Evolutionary conservation across 2,113 vertebrate species (phyloP).

Genomic region (Etheostoma spectabile): DNA sequence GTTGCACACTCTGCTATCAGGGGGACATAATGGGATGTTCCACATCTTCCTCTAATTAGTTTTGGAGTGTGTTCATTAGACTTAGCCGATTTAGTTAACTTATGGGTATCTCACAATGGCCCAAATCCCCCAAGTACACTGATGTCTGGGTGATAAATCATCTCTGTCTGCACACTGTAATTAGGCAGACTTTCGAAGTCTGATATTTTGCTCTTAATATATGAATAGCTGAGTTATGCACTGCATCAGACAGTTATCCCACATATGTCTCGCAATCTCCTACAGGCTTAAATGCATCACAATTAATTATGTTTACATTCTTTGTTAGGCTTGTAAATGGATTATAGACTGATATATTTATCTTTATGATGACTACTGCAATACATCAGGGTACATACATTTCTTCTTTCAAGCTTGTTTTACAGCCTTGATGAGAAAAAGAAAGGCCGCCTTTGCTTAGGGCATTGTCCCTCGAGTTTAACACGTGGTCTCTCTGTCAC

Average conservation of each 20-base stretch:
- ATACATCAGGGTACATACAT: slow-evolving; percentile 16
- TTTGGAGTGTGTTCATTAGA: slow-evolving; percentile 74
- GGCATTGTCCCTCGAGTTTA: slow-evolving; percentile 23
- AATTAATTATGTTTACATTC: slow-evolving; percentile 52
- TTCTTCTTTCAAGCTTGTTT: slow-evolving; percentile 27
- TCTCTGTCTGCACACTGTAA: slow-evolving; percentile 59
- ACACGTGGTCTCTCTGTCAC: slow-evolving; percentile 44
- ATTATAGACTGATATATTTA: slow-evolving; percentile 44
- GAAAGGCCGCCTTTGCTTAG: not conserved
- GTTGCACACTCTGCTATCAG: slow-evolving; percentile 36
- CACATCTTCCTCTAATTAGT: slow-evolving; percentile 74
- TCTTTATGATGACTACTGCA: slow-evolving; percentile 30
- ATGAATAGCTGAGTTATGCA: slow-evolving; percentile 20
- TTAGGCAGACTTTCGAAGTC: slow-evolving; percentile 55
- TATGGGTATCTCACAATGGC: slow-evolving; percentile 56
- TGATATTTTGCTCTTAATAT: slow-evolving; percentile 47
- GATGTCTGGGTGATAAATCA: slow-evolving; percentile 73
- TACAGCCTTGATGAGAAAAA: slow-evolving; percentile 2
- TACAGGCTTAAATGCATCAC: slow-evolving; percentile 27
- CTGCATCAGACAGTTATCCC: slow-evolving; percentile 15
- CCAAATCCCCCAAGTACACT: slow-evolving; percentile 48
- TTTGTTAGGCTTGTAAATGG: slow-evolving; percentile 45
- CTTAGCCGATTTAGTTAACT: slow-evolving; percentile 68
- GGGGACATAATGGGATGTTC: slow-evolving; percentile 60
- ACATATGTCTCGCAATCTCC: slow-evolving; percentile 2